phyloP scores from a whole-genome alignment of 2,797 vertebrate genomes.

The Darevskia mixta region DNA sequence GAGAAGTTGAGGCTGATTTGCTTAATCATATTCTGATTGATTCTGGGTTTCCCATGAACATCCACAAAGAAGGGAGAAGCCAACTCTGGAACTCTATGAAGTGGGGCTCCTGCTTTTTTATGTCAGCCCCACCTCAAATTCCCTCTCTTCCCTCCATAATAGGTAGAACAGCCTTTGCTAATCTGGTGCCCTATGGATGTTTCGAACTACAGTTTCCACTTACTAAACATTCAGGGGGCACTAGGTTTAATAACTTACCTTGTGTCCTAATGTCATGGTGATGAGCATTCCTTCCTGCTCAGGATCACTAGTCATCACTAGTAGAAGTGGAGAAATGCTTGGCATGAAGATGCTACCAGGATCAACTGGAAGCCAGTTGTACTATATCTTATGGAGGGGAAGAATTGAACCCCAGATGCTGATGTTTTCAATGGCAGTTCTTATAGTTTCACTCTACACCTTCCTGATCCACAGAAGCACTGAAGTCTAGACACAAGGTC shows the following conservation, averaged over 20 bases:
- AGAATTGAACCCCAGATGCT: background rate
- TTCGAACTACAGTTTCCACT: too few relatives aligned
- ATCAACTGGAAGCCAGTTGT: background rate
- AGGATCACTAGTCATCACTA: background rate
- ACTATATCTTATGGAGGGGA: background rate
- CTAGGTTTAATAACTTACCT: background rate
- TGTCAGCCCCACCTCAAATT: background rate
- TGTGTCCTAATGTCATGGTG: too few relatives aligned
- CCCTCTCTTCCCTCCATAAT: background rate
- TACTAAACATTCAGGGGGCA: too few relatives aligned
- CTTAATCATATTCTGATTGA: background rate
- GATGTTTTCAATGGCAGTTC: background rate
- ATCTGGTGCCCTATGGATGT: too few relatives aligned
- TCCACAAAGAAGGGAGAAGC: background rate
- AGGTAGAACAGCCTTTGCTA: too few relatives aligned
- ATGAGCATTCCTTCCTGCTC: background rate
- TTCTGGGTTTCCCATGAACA: background rate
- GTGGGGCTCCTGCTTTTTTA: background rate
- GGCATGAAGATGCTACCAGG: background rate
- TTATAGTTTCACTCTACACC: background rate
- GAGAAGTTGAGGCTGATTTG: background rate
- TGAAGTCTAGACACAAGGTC: background rate
- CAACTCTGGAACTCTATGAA: background rate
- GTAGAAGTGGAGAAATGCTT: background rate
- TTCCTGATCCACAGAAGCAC: background rate